phyloP scores from a whole-genome alignment of 1,140 invertebrate species.

The Caenorhabditis elegans region DNA sequence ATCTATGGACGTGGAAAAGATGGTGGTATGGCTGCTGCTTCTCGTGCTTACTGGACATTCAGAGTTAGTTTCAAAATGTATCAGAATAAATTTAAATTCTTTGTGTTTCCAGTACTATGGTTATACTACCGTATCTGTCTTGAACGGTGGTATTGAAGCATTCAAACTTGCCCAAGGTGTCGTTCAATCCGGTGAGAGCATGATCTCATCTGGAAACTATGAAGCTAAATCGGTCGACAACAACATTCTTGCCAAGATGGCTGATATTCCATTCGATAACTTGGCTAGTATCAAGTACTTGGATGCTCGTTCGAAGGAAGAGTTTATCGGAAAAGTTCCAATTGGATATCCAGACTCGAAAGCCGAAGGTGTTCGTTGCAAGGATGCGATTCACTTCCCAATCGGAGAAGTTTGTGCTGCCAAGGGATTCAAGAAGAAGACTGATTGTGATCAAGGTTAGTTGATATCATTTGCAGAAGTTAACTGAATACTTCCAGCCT shows the following conservation, averaged over 20 bases:
- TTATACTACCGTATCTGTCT: background rate
- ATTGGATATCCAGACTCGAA: background rate
- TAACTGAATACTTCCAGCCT: background rate
- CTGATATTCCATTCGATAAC: background rate
- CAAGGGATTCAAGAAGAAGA: conserved; percentile 20
- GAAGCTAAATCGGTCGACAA: background rate
- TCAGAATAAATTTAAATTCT: too few species aligned
- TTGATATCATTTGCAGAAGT: too few species aligned
- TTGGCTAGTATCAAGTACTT: background rate
- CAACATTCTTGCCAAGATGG: background rate
- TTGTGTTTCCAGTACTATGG: background rate
- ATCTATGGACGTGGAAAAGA: conserved; percentile 1
- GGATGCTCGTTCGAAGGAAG: background rate
- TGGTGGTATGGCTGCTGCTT: background rate
- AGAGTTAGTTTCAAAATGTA: background rate
- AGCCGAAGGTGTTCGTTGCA: background rate
- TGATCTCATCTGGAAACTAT: background rate
- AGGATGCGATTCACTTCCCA: background rate
- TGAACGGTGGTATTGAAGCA: background rate
- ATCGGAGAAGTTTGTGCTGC: background rate
- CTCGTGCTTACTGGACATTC: background rate
- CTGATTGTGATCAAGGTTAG: too few species aligned
- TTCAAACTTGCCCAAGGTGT: background rate
- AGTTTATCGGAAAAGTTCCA: conserved; percentile 5
- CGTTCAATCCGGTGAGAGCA: background rate